Evolutionary conservation across 2,113 vertebrate species (phyloP), one percentile per base, ranked within the genome.

Genomic region (Microcebus griseorufus): DNA sequence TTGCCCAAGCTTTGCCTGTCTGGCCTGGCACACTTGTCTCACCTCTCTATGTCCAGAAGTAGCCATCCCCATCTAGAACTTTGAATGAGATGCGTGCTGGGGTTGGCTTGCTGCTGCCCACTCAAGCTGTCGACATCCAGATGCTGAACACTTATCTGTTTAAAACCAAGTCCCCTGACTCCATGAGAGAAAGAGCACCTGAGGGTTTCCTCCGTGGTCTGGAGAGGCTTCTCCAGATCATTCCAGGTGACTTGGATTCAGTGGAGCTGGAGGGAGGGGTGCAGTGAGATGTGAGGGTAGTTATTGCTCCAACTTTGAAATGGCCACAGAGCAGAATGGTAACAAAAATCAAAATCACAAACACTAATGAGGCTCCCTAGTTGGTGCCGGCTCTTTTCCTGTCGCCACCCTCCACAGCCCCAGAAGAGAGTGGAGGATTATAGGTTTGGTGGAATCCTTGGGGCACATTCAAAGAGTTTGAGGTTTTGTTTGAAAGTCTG

Each of bases 401-500:
- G 45, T 48, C 81, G 34, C 80, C 89, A 92, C n/a, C 81, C 86
- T 48, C 58, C 73, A 96, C 34, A 20, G 97, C 73, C 20, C 45
- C 96, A 97, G 95, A 97, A 89, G 96, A 97, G 97, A 97, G 96
- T 95, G 98, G 98, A 98, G 96, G 98, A 98, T 98, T 98, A 98
- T 70, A 58, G 89, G 97, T 98, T 98, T 98, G 97, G 98, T 98
- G 94, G 97, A 97, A 96, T 95, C 97, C 94, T 98, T 94, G 78
- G 96, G 82, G 97, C 98, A 98, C 97, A 98, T 98, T 98, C 98
- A 98, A 96, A 98, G 97, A 98, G 97, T 93, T 67, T 81, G 96
- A 98, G 94, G 98, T 98, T 98, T 96, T 98, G 98, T 98, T 98
- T 98, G 98, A 98, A 98, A 98, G 98, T 98, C 98, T 98, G 98